Base-by-base conservation (phyloP, 2,797 vertebrate genomes). In the Oreochromis mossambicus region DNA sequence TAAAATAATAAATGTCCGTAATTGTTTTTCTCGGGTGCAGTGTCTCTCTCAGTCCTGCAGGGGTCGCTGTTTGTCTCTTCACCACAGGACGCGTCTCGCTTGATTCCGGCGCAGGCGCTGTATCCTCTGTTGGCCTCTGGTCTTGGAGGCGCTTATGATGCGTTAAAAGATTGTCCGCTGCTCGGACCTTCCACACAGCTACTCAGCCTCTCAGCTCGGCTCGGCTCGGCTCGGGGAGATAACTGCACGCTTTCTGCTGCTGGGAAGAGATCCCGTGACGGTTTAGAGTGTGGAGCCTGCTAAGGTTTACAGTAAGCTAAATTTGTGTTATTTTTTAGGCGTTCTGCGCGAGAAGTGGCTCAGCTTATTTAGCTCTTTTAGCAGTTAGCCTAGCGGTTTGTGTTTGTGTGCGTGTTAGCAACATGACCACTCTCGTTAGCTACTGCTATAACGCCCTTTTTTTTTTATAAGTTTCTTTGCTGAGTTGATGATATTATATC, bases 71-170 rank as follows among this genome's bases (percentile, higher is more conserved):
- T 87, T 21, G 29, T 7, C 15, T 63, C 7, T 32, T 11, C n/a
- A 54, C 6, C 34, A 8, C 38, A 17, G 68, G 7, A 5, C 36
- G 38, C 79, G n/a, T 26, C 3, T 54, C 3, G 17, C 15, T 24
- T 1, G 3, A 11, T 12, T 4, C 52, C 8, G 7, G 79, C 92
- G 94, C 95, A 94, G 92, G 96, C 95, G 91, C 93, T 94, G 83
- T 94, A 75, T 88, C 88, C 85, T 92, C 79, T 85, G n/a, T 88
- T 92, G 95, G 95, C 95, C 95, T 94, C 89, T 87, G 80, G 84
- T 90, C 85, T 91, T 88, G 82, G 86, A 80, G 89, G 92, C 95
- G 92, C 94, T 91, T 85, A 79, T 90, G 93, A 92, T 92, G 89
- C 84, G 87, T 90, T 93, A 89, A 88, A 75, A 91, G 90, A 86